phyloP scores from a whole-genome alignment of 2,888 invertebrate genomes.

The Heliconius aoede region DNA sequence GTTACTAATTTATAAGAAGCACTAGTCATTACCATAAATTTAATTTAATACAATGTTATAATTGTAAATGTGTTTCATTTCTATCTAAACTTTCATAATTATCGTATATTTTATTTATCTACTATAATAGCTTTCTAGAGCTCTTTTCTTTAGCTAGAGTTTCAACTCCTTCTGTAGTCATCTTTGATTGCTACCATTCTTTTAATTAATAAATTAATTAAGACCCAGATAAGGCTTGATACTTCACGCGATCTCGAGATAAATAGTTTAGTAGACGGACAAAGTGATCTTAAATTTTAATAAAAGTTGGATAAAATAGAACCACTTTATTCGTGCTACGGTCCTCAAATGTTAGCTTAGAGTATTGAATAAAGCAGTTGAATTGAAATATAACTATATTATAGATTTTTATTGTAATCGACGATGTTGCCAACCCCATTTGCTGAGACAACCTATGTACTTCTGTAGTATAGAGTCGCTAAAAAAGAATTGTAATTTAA shows the following conservation, averaged over 20 bases:
- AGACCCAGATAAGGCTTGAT: not conserved
- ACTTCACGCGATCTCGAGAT: no score
- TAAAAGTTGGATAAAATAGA: not conserved
- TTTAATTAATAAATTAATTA: not conserved
- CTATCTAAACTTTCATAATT: not conserved
- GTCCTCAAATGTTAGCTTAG: not conserved
- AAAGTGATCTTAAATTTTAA: not conserved
- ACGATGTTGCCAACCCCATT: not conserved
- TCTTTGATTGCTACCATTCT: no score
- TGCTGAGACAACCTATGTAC: not conserved
- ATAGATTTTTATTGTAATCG: not conserved
- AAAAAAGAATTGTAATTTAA: not conserved
- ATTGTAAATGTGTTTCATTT: slow-evolving; percentile 11
- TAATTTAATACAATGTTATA: slow-evolving; percentile 11
- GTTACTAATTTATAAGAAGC: not conserved
- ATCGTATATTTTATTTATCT: not conserved
- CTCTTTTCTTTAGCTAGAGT: no score
- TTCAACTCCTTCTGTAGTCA: no score
- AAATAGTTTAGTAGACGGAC: no score
- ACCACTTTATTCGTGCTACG: not conserved
- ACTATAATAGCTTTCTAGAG: not conserved
- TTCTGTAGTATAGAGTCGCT: not conserved
- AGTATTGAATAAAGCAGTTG: not conserved
- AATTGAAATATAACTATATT: not conserved
- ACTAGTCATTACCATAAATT: not conserved